Conservation (phyloP, 2,113 vertebrate species). For the Smithornis capensis region DNA sequence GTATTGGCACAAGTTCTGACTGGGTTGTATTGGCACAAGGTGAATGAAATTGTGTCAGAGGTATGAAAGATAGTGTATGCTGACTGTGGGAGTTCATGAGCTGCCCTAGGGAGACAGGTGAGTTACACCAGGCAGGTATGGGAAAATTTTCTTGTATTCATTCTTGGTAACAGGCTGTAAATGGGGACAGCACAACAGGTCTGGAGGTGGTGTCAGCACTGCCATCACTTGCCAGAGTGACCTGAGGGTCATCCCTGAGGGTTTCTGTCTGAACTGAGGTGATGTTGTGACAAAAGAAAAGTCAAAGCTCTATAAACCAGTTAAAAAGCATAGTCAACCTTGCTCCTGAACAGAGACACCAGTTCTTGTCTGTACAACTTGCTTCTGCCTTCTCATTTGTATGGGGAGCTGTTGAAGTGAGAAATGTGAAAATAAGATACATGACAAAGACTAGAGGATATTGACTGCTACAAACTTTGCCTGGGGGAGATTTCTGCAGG, state of each 20-base stretch:
- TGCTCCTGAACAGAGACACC: neutral
- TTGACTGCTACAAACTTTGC: neutral
- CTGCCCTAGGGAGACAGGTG: fast-evolving
- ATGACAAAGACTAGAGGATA: neutral
- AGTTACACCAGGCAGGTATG: neutral
- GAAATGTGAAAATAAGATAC: conserved; percentile 5
- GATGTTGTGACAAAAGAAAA: neutral
- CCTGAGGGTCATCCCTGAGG: neutral
- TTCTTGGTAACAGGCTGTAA: neutral
- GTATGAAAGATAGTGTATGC: neutral
- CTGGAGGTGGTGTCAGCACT: neutral
- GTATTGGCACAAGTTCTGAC: neutral
- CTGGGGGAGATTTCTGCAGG: conserved; percentile 20
- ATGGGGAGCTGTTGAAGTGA: neutral
- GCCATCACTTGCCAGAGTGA: neutral
- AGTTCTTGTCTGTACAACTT: neutral
- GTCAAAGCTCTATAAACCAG: neutral
- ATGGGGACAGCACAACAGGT: neutral
- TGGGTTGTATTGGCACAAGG: neutral
- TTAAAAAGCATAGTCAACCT: neutral
- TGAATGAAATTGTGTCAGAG: neutral
- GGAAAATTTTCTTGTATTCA: neutral
- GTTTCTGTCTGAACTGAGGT: neutral
- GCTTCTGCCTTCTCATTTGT: neutral
- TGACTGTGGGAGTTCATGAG: neutral